These are phyloP conservation scores for Eonycteris spelaea DNA, from an alignment of 2,113 vertebrate species.

Conservation along the genomic window DNA sequence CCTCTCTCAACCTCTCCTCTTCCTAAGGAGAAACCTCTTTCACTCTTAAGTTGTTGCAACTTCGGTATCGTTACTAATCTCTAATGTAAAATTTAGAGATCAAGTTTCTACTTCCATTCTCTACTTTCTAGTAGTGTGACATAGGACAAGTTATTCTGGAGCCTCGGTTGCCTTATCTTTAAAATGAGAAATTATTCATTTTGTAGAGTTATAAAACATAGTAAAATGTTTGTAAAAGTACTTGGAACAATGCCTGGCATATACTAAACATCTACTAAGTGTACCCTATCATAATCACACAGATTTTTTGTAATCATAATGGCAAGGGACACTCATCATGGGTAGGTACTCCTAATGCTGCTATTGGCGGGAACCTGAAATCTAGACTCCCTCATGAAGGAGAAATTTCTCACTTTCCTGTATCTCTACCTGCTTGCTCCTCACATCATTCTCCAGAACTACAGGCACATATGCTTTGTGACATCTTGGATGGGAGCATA, in stretches of 20 bases:
- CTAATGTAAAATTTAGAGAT: neutral
- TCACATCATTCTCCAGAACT: neutral
- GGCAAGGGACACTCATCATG: neutral
- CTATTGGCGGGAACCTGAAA: neutral
- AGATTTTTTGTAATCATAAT: neutral
- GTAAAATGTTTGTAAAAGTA: neutral
- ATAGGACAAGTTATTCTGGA: neutral
- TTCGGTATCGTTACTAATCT: neutral
- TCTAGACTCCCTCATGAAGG: neutral
- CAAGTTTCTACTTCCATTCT: neutral
- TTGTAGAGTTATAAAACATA: neutral
- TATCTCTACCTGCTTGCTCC: neutral
- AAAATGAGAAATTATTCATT: neutral
- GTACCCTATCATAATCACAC: neutral
- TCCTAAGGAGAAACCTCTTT: neutral
- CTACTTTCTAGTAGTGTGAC: neutral
- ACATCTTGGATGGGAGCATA: no score
- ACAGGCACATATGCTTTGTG: neutral
- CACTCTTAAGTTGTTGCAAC: neutral
- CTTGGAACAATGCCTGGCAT: neutral
- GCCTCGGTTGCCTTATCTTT: neutral
- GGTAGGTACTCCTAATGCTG: neutral
- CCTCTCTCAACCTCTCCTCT: neutral
- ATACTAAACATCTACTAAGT: neutral
- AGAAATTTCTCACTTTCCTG: neutral